Conservation (phyloP, 2,888 invertebrate genomes). For the Pollenia griseotomentosa region DNA sequence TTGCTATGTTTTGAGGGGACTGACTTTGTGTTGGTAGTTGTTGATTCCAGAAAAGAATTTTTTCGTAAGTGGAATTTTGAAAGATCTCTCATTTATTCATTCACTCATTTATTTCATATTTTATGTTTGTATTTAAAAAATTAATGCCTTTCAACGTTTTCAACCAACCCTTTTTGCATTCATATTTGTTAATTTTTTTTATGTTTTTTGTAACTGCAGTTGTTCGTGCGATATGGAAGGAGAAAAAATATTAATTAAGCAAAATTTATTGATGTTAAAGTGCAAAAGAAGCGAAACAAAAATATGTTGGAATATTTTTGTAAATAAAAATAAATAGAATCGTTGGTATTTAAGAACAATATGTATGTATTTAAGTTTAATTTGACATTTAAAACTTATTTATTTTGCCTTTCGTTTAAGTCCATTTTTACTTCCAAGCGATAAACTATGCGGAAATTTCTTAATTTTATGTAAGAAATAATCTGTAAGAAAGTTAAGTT, state of each 20-base stretch:
- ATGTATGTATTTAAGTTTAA: too few species aligned
- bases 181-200: background rate
- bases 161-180: conserved; percentile 29
- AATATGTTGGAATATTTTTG: too few species aligned
- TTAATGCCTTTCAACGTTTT: conserved; percentile 34
- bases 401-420: too few species aligned
- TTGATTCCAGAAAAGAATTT: conserved; percentile 4
- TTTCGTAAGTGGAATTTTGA: conserved; percentile 3
- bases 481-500: too few species aligned
- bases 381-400: too few species aligned
- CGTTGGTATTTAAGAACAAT: too few species aligned
- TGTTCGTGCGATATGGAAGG: background rate
- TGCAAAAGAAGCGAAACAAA: too few species aligned
- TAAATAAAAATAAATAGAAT: too few species aligned
- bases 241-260: background rate
- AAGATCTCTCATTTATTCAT: conserved; percentile 11
- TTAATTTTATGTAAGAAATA: too few species aligned
- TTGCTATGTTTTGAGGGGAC: background rate
- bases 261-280: too few species aligned
- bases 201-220: background rate
- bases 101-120: conserved; percentile 8
- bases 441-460: too few species aligned
- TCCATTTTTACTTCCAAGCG: too few species aligned
- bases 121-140: background rate
- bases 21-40: conserved; percentile 1